phyloP scores from a whole-genome alignment of 2,797 vertebrate genomes.

The Xyrichtys novacula region DNA sequence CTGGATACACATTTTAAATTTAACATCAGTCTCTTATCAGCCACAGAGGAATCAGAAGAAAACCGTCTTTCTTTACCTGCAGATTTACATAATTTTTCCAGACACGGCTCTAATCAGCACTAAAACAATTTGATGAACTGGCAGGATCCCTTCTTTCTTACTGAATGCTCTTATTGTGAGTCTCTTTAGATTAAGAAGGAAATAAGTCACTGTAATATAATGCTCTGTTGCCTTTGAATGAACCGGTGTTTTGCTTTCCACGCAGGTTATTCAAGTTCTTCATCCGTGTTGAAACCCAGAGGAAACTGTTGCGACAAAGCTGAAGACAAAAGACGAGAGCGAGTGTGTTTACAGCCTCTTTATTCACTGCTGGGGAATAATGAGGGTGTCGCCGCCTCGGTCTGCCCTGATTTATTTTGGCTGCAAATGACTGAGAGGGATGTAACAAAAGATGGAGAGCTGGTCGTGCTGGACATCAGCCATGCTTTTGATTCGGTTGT shows the following conservation, averaged over 20 bases:
- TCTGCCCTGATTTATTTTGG: too few species aligned
- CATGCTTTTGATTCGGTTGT: too few species aligned
- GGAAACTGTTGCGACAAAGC: not conserved
- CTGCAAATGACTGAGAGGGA: too few species aligned
- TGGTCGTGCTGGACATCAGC: too few species aligned
- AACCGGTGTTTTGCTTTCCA: not conserved
- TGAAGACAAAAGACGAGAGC: not conserved
- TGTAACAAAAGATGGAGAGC: too few species aligned
- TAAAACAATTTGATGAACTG: not conserved
- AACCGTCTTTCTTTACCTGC: not conserved
- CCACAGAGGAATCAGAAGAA: not conserved
- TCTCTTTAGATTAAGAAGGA: not conserved
- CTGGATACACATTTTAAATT: not conserved
- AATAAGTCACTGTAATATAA: not conserved
- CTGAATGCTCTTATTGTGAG: not conserved
- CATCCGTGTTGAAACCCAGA: not conserved
- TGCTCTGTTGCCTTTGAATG: not conserved
- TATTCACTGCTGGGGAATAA: not conserved
- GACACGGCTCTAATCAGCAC: not conserved
- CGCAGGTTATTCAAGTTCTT: conserved; percentile 3
- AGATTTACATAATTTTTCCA: not conserved
- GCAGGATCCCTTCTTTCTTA: not conserved
- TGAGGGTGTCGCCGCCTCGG: not conserved
- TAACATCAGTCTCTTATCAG: not conserved
- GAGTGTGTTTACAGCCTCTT: not conserved